phyloP scores from a whole-genome alignment of 2,888 invertebrate species.

The Harpalus rufipes region DNA sequence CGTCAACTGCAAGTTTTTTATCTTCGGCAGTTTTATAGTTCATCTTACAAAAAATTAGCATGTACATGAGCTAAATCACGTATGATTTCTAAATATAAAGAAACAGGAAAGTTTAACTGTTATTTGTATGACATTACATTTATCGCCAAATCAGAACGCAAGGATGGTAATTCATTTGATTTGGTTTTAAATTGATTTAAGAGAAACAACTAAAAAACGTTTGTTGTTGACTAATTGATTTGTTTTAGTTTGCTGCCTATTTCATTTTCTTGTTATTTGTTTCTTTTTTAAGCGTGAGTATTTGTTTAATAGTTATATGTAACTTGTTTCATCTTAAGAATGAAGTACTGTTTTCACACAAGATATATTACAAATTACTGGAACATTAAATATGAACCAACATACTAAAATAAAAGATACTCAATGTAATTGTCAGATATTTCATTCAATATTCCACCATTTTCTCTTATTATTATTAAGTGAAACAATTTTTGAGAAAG shows the following conservation, averaged over 20 bases:
- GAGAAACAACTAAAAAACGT: not conserved
- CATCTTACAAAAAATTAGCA: slow-evolving; percentile 22
- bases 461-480: too few species aligned
- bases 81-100: slow-evolving; percentile 39
- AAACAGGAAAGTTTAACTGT: slow-evolving; percentile 22
- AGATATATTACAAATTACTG: too few species aligned
- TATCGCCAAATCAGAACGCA: not conserved
- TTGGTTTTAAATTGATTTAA: not conserved
- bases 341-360: too few species aligned
- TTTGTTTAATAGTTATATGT: too few species aligned
- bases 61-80: slow-evolving; percentile 28
- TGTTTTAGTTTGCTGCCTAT: not conserved
- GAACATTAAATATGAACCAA: too few species aligned
- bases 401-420: too few species aligned
- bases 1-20: slow-evolving; percentile 26
- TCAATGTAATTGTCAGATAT: too few species aligned
- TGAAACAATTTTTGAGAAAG: too few species aligned
- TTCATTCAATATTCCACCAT: too few species aligned
- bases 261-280: not conserved
- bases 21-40: slow-evolving; percentile 38
- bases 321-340: too few species aligned
- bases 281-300: too few species aligned
- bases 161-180: not conserved
- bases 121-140: slow-evolving; percentile 13
- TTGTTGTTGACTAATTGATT: not conserved